Percentiles rank a stretch among this genome's conserved stretches.
Conservation (phyloP, 2,888 invertebrate genomes). For the Ommatoiulus sabulosus region DNA sequence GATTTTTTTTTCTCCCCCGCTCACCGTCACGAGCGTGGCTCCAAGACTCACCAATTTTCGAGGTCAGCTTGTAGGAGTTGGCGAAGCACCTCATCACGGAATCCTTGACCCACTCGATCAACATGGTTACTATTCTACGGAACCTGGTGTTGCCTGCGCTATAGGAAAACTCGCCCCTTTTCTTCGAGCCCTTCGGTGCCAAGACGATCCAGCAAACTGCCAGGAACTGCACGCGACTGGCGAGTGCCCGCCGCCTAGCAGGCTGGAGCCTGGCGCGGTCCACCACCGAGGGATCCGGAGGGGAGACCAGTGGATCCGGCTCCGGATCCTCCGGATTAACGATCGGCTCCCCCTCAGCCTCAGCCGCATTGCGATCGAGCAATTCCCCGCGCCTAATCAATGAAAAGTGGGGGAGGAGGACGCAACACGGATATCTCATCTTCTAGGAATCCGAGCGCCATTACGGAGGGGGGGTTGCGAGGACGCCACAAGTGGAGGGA, state of each 20-base stretch:
- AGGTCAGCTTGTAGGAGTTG: conserved; percentile 84
- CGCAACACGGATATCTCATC: background rate
- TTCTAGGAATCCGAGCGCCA: background rate
- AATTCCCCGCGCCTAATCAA: background rate
- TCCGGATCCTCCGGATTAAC: background rate
- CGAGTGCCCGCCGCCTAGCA: conserved; percentile 28
- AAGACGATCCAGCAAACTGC: background rate
- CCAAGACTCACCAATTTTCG: conserved; percentile 65
- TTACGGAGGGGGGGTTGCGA: background rate
- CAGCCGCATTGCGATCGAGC: conserved; percentile 28
- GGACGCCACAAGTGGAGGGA: conserved; percentile 4
- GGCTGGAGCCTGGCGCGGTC: conserved; percentile 49
- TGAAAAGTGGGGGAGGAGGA: conserved; percentile 20
- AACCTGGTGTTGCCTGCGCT: background rate
- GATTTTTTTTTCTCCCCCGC: background rate
- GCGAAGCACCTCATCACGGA: conserved; percentile 95
- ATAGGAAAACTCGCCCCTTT: background rate
- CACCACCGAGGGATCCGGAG: background rate
- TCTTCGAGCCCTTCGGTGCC: background rate
- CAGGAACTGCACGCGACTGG: conserved; percentile 47
- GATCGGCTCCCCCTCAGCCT: background rate
- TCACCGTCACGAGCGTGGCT: background rate
- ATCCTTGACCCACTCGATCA: conserved; percentile 90
- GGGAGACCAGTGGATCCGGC: background rate
- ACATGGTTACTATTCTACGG: conserved; percentile 71